Percentiles rank a stretch among this genome's conserved stretches.
phyloP scores from a whole-genome alignment of 2,113 vertebrate species.

The Dolichallabes microphthalmus region DNA sequence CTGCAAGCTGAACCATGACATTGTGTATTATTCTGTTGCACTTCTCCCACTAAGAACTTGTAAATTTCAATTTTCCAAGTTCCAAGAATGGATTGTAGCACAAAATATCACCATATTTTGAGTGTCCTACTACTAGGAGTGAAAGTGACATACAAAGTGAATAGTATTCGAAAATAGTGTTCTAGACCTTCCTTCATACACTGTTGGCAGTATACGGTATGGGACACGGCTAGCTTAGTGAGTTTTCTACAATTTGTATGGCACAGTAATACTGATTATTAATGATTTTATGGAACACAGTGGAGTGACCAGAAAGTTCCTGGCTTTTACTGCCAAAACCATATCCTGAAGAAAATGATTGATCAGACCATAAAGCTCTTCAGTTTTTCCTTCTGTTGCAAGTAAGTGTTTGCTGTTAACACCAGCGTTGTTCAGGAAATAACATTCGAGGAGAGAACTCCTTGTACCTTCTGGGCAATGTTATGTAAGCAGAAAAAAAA shows the following conservation, averaged over 20 bases:
- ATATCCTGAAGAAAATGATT: not conserved
- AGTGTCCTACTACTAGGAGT: not conserved
- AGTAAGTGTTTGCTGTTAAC: not conserved
- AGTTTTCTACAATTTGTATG: not conserved
- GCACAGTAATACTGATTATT: not conserved
- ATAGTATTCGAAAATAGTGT: not conserved
- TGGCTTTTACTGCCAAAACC: not conserved
- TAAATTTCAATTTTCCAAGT: not conserved
- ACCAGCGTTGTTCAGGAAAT: not conserved
- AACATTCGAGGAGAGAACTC: not conserved
- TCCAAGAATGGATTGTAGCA: not conserved
- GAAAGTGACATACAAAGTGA: not conserved
- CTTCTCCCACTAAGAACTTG: not conserved
- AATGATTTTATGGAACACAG: not conserved
- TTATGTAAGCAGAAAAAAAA: not conserved
- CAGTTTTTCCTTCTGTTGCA: not conserved
- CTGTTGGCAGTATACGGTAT: not conserved
- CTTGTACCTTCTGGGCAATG: not conserved
- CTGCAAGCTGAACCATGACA: not conserved
- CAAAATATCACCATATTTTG: not conserved
- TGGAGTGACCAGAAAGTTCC: not conserved
- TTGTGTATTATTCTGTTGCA: not conserved
- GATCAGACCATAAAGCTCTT: not conserved
- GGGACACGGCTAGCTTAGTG: not conserved
- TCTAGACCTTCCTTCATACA: not conserved